Percentiles rank a stretch among this genome's conserved stretches.
phyloP scores from a whole-genome alignment of 2,113 vertebrate genomes.

The Formicarius rufipectus region DNA sequence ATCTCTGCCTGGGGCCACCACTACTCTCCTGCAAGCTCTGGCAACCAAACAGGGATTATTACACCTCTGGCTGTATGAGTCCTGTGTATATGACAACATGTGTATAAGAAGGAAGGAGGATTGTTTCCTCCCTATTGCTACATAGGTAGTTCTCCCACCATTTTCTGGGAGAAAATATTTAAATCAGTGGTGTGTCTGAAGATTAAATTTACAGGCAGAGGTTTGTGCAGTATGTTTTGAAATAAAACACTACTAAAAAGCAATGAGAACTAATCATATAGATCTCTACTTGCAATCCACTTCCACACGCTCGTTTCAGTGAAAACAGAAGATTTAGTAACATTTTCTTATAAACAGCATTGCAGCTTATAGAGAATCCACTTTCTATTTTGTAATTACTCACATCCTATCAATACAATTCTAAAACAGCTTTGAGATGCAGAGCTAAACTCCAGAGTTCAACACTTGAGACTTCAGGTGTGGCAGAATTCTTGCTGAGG shows the following conservation, averaged over 20 bases:
- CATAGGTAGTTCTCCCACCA: neutral
- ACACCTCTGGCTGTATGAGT: neutral
- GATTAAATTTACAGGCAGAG: neutral
- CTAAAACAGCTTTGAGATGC: neutral
- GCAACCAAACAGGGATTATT: neutral
- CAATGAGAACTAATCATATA: neutral
- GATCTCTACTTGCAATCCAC: neutral
- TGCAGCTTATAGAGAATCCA: neutral
- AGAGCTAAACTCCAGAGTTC: neutral
- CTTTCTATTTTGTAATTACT: neutral
- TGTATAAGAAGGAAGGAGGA: neutral
- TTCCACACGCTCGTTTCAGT: neutral
- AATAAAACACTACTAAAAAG: neutral
- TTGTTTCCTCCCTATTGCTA: neutral
- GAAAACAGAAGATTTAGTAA: neutral
- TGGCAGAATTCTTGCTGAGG: neutral
- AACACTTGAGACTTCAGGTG: neutral
- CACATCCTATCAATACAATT: neutral
- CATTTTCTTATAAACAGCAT: neutral
- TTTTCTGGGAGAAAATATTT: neutral
- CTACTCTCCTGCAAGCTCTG: neutral
- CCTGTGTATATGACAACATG: neutral
- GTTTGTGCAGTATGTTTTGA: neutral
- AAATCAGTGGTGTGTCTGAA: neutral
- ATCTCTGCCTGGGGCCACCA: constrained; percentile 17